Evolutionary conservation across 2,797 vertebrate species (phyloP).

Genomic region (Hozukius guyotensis): DNA sequence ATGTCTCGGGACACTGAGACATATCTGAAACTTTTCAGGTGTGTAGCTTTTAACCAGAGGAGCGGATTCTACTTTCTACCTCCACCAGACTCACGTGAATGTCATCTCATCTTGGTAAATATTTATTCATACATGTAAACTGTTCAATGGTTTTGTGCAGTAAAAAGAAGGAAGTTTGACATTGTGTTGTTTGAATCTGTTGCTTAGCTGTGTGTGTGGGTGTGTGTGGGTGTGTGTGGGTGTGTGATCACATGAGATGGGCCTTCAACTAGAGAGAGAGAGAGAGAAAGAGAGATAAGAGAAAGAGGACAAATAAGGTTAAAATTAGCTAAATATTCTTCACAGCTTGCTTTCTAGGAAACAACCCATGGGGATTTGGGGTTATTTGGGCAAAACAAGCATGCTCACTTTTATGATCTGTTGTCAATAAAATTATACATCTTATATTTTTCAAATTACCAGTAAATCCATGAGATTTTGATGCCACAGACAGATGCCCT

Average conservation of each 20-base stretch:
- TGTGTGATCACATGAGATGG: not conserved
- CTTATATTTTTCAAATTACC: not conserved
- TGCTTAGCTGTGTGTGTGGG: not conserved
- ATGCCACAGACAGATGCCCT: not conserved
- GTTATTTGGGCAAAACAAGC: not conserved
- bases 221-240: not conserved
- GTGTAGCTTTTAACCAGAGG: not conserved
- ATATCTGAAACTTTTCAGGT: constrained; percentile 2
- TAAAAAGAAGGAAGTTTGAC: constrained; percentile 40
- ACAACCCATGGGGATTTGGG: not conserved
- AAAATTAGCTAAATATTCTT: not conserved
- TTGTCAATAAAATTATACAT: not conserved
- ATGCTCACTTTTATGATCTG: not conserved
- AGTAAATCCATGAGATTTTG: not conserved
- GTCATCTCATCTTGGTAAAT: constrained; percentile 55
- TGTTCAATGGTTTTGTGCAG: constrained; percentile 35
- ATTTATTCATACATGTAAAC: constrained; percentile 24
- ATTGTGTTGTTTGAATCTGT: not conserved
- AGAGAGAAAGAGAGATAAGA: not conserved
- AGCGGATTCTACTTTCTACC: constrained; percentile 51
- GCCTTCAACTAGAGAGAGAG: not conserved
- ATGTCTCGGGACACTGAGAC: not conserved
- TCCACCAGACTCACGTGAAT: constrained; percentile 48
- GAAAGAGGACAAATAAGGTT: not conserved
- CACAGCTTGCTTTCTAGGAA: not conserved